Conservation (phyloP, 2,888 invertebrate species). For the Dasysyrphus albostriatus region DNA sequence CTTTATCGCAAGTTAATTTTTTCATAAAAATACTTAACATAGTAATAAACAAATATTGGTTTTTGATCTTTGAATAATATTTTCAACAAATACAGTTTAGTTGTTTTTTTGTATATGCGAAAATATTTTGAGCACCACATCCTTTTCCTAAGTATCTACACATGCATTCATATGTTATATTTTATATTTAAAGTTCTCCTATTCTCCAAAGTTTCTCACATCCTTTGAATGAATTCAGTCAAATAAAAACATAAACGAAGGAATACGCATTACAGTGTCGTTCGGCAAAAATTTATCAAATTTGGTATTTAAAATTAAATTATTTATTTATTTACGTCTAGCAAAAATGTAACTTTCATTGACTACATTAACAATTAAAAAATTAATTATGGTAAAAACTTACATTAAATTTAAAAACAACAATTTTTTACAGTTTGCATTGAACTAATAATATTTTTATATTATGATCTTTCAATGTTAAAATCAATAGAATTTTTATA, state of each 20-base stretch:
- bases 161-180: not conserved
- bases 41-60: not conserved
- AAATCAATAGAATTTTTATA: too few relatives aligned
- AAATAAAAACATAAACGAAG: not conserved
- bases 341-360: too few relatives aligned
- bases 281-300: not conserved
- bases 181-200: not conserved
- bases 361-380: too few relatives aligned
- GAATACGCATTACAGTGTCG: not conserved
- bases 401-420: too few relatives aligned
- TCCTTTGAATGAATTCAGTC: not conserved
- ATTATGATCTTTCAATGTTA: too few relatives aligned
- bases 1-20: too few relatives aligned
- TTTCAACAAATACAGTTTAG: not conserved
- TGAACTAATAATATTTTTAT: too few relatives aligned
- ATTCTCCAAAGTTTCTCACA: slow-evolving; percentile 2
- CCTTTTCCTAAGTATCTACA: not conserved
- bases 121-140: not conserved
- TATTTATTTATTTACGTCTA: too few relatives aligned
- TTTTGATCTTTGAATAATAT: not conserved
- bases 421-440: too few relatives aligned
- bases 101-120: not conserved
- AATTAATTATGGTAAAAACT: too few relatives aligned
- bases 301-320: too few relatives aligned
- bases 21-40: too few relatives aligned